Base-by-base conservation (phyloP, 2,797 vertebrate genomes). In the Melanotaenia boesemani region DNA sequence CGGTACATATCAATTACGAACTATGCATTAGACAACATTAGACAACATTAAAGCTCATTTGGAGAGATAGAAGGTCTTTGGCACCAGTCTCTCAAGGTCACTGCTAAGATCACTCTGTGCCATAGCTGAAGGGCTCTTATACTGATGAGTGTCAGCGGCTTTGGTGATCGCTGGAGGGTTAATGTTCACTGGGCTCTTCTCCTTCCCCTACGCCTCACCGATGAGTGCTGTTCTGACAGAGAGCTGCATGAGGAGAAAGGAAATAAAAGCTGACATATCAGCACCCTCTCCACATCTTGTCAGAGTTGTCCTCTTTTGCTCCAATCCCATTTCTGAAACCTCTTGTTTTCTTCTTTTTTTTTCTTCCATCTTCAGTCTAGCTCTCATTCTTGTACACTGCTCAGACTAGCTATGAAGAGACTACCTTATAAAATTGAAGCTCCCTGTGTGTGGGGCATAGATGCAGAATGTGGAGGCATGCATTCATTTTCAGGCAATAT, bases 61-160 rank as follows among this genome's bases (percentile, higher is more conserved):
- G 80, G 72, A 88, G 74, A 67, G 64, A 89, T 61, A 60, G 26
- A 60, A 75, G 72, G 82, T 84, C 80, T 74, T 69, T 79, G 69
- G 85, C 80, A 82, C 79, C 89, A 88, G 91, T 93, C 90, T 90
- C 87, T 93, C 91, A 89, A 94, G 94, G 91, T 92, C 92, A 86
- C 57, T 24, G 69, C 74, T 54, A 69, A 84, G 85, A 86, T 76
- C 87, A 80, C 71, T 63, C 79, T 74, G 68, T 77, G 80, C 66
- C 55, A 77, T 89, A 56, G 76, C 86, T 83, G 75, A 59, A 88
- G 87, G 89, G 86, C 86, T 88, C 82, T 91, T 77, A 88, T 86
- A 86, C 84, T 88, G 92, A 93, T 92, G 87, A 89, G 88, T 87
- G 88, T 87, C 84, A 82, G 82, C 56, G 59, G 78, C 76, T 82